Evolutionary conservation across 1,140 invertebrate genomes (phyloP), one percentile per base, ranked within the genome.

Genomic region (Achatina immaculata): DNA sequence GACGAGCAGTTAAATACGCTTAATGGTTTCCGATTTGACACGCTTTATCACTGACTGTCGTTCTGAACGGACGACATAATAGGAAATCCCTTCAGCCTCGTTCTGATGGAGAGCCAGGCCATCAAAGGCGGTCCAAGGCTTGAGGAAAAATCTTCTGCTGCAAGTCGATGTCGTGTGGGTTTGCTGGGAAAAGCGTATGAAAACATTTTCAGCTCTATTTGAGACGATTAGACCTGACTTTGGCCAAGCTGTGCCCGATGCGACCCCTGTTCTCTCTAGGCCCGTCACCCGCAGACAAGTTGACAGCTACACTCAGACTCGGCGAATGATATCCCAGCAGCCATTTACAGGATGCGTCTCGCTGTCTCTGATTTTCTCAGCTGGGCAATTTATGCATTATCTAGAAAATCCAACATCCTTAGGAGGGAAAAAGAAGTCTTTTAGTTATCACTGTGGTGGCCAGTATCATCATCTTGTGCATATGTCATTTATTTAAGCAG

Each of bases 11-110:
- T 81, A 81, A 81, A 65, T 55, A 40, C 71, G 42, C 58, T 81
- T 83, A 81, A 83, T 83, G 82, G 79, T 80, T 58, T 78, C 81
- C 79, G 51, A 83, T 81, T 78, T 83, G 82, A 81, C 82, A 83
- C 79, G 80, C 79, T 78, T 83, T 77, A 74, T 71, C 68, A 65
- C 74, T 38, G 73, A 21, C n/a, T 31, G 21, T 72, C 43, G 66
- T n/a, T 42, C 58, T 55, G 24, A 58, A 14, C 28, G 48, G 38
- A 19, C 9, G 40, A 43, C 28, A 55, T 43, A 66, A 74, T n/a
- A 51, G 72, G 28, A 34, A 40, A 55, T 45, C 72, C n/a, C n/a
- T 74, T 36, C 43, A 51, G 45, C 1, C 72, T n/a, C 43, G 28
- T 4, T 28, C 45, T 51, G 28, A 28, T 19, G 42, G 34, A 74